Evolutionary conservation across 2,888 invertebrate genomes (phyloP).

Genomic region (Xylota sylvarum): DNA sequence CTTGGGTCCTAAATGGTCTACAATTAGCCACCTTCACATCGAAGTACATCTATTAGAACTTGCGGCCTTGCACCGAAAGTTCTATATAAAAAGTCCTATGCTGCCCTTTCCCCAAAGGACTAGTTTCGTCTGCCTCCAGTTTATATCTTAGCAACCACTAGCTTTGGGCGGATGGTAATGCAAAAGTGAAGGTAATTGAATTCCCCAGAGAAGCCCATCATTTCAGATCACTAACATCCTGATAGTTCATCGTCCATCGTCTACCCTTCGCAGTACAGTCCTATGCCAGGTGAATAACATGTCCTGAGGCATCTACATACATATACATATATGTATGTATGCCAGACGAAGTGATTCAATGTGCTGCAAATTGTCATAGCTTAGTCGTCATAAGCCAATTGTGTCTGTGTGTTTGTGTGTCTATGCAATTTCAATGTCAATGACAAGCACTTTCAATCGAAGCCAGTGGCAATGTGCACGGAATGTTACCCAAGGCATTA

Average conservation of each 20-base stretch:
- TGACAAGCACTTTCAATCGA: constrained; percentile 9
- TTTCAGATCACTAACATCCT: constrained; percentile 2
- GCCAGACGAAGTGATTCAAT: constrained; percentile 13
- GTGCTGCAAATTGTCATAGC: constrained; percentile 33
- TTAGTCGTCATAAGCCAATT: constrained; percentile 22
- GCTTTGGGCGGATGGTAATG: neutral
- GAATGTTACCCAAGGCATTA: constrained; percentile 4
- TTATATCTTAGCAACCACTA: neutral
- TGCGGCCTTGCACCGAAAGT: no score
- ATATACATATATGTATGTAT: no score
- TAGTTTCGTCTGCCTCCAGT: neutral
- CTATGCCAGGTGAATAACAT: constrained; percentile 20
- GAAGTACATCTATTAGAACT: no score
- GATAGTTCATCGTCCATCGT: constrained; percentile 3
- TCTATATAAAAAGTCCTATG: no score
- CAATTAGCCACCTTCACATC: no score
- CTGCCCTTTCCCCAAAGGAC: no score
- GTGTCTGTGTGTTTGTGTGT: neutral
- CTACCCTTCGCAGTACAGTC: neutral
- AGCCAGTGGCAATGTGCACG: constrained; percentile 27
- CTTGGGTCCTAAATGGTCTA: no score
- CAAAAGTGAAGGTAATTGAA: constrained; percentile 32
- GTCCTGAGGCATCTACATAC: constrained; percentile 6
- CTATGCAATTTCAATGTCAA: constrained; percentile 35
- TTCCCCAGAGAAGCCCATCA: neutral